phyloP scores from a whole-genome alignment of 2,797 vertebrate species.

The Hyperoplus lanceolatus region DNA sequence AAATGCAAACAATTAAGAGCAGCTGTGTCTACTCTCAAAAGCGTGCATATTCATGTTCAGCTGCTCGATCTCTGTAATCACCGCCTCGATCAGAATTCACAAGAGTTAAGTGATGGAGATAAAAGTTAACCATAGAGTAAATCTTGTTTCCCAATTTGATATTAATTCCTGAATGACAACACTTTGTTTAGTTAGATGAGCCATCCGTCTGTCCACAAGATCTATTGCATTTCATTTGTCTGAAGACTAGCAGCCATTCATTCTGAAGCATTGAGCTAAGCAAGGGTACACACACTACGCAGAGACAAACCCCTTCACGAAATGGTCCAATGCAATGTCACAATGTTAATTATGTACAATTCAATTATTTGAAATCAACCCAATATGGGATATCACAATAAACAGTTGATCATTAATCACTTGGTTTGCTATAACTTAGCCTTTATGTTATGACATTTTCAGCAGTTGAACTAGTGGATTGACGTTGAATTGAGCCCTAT shows the following conservation, averaged over 20 bases:
- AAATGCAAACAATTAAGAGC: slow-evolving; percentile 11
- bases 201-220: slow-evolving; percentile 12
- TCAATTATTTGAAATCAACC: background rate
- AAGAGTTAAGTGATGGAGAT: slow-evolving; percentile 8
- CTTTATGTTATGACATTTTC: background rate
- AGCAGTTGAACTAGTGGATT: background rate
- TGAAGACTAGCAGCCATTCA: background rate
- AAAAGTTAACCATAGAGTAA: background rate
- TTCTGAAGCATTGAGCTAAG: background rate
- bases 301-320: background rate
- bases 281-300: background rate
- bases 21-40: slow-evolving; percentile 17
- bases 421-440: background rate
- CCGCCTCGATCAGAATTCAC: slow-evolving; percentile 14
- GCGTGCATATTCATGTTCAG: slow-evolving; percentile 61
- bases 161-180: background rate
- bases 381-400: background rate
- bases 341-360: background rate
- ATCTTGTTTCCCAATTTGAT: background rate
- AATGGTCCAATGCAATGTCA: background rate
- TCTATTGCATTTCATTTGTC: background rate
- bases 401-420: background rate
- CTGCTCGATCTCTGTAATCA: slow-evolving; percentile 26
- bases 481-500: background rate
- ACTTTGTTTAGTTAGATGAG: slow-evolving; percentile 5